A percentile compares a stretch with the other conserved stretches of the same genome.
phyloP scores from a whole-genome alignment of 2,797 vertebrate genomes.

The Craterocephalus amniculus region DNA sequence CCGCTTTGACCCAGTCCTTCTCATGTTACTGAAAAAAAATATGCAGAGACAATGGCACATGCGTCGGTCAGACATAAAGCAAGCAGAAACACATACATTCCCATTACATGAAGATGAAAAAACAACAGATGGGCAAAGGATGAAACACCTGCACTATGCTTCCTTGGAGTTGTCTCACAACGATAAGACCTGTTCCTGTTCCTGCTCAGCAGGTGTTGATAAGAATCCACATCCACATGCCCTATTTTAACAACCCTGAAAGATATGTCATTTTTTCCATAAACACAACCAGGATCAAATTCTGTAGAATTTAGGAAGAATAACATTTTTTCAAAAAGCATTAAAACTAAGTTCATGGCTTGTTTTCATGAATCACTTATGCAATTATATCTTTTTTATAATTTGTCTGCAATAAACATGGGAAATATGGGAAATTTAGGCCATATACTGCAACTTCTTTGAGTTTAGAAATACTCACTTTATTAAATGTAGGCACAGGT shows the following conservation, averaged over 20 bases:
- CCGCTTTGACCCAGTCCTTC: conserved; percentile 49
- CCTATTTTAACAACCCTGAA: conserved; percentile 60
- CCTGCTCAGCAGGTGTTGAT: conserved; percentile 43
- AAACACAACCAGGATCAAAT: conserved; percentile 26
- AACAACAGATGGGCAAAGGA: conserved; percentile 36
- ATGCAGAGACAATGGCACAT: conserved; percentile 69
- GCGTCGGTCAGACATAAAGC: conserved; percentile 28
- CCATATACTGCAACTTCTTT: too few relatives aligned
- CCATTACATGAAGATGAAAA: conserved; percentile 39
- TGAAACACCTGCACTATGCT: conserved; percentile 52
- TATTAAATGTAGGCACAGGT: too few relatives aligned
- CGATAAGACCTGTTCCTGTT: conserved; percentile 16
- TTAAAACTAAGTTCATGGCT: too few relatives aligned
- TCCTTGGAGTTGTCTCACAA: conserved; percentile 7
- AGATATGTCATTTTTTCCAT: conserved; percentile 39
- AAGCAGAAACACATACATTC: conserved; percentile 28
- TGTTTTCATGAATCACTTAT: too few relatives aligned
- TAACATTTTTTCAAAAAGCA: too few relatives aligned
- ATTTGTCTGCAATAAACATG: too few relatives aligned
- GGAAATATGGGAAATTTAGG: too few relatives aligned
- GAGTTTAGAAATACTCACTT: too few relatives aligned
- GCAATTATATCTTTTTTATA: background rate
- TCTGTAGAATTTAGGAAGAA: background rate
- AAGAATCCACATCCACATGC: conserved; percentile 23
- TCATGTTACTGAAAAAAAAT: conserved; percentile 78